Conservation (phyloP, 64 coral and sea anemone genomes). For the Montipora foliosa region DNA sequence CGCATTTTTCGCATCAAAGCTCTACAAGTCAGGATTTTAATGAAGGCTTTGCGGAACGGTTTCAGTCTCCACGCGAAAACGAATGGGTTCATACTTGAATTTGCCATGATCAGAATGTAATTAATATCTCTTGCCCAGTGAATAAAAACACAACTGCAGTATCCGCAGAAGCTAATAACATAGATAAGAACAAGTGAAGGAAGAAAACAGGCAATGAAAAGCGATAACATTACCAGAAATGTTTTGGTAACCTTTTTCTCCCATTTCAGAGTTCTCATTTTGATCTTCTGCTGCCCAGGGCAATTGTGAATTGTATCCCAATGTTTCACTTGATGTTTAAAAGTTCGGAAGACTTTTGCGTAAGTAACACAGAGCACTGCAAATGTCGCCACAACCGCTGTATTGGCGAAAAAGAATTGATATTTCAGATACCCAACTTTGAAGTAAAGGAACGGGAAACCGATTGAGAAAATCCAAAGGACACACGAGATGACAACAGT, state of each 20-base stretch:
- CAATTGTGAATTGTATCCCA: not conserved
- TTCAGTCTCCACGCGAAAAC: constrained; percentile 64
- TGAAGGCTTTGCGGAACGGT: constrained; percentile 42
- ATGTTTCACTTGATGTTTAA: not conserved
- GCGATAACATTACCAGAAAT: constrained; percentile 76
- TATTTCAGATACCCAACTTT: constrained; percentile 85
- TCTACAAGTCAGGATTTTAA: constrained; percentile 3
- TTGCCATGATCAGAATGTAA: constrained; percentile 80
- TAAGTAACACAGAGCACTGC: constrained; percentile 73
- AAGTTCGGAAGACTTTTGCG: constrained; percentile 58
- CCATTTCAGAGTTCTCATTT: constrained; percentile 11
- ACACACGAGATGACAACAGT: not conserved
- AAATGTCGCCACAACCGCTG: constrained; percentile 68
- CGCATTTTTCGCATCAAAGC: not conserved
- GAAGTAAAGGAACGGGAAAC: constrained; percentile 74
- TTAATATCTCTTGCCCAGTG: constrained; percentile 96
- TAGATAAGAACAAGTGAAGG: constrained; percentile 84
- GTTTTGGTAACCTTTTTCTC: constrained; percentile 84
- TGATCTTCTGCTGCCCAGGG: not conserved
- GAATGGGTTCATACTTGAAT: constrained; percentile 88
- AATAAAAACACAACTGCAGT: constrained; percentile 80
- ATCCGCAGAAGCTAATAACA: constrained; percentile 88
- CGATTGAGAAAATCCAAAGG: constrained; percentile 78
- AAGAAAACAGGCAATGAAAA: constrained; percentile 72
- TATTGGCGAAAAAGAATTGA: constrained; percentile 93